Evolutionary conservation across 1,140 invertebrate species (phyloP).

Genomic region (Papilio machaon): DNA sequence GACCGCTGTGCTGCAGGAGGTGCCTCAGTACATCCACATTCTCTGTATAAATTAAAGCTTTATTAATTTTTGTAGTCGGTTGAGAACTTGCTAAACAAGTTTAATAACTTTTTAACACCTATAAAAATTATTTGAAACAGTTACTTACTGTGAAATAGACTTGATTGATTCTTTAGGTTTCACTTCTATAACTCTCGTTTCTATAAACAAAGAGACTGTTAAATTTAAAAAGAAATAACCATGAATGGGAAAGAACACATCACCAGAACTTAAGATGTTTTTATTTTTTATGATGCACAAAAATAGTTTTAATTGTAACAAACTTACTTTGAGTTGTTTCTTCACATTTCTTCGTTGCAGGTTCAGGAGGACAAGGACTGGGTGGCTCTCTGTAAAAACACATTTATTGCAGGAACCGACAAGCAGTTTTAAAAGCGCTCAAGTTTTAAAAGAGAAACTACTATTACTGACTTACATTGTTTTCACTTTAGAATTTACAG

Average conservation of each 20-base stretch:
- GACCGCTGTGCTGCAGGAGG: not conserved
- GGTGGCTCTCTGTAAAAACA: not conserved
- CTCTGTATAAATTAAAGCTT: not conserved
- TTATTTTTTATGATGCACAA: no score
- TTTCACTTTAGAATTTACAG: slow-evolving; percentile 30
- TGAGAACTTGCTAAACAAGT: not conserved
- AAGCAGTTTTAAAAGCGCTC: not conserved
- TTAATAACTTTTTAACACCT: not conserved
- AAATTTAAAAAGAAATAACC: no score
- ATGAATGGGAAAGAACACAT: no score
- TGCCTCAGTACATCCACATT: slow-evolving; percentile 16
- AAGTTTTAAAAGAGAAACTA: not conserved
- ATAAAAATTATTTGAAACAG: not conserved
- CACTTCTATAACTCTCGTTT: slow-evolving; percentile 7
- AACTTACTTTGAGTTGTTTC: not conserved
- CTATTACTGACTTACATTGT: slow-evolving; percentile 15
- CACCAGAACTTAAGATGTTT: no score
- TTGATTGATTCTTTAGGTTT: slow-evolving; percentile 2
- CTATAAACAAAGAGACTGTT: not conserved
- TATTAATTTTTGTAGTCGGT: not conserved
- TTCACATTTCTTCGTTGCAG: not conserved
- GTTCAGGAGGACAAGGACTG: not conserved
- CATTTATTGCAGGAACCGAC: not conserved
- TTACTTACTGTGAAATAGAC: slow-evolving; percentile 4
- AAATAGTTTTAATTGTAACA: not conserved